These are phyloP conservation scores for Dendrocincla fuliginosa DNA, from an alignment of 2,797 vertebrate genomes.

Conservation along the genomic window DNA sequence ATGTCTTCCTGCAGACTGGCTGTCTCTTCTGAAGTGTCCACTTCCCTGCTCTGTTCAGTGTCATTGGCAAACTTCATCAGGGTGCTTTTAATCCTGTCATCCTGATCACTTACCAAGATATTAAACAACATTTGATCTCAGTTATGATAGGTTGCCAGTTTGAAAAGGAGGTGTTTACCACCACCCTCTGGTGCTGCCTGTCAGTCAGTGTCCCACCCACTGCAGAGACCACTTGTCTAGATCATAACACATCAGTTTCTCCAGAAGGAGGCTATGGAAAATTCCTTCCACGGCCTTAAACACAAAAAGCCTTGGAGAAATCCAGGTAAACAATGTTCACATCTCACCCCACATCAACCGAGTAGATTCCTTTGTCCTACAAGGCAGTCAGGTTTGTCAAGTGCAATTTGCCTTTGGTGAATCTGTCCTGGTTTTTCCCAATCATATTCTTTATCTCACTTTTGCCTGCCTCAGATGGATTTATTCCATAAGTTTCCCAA, in stretches of 20 bases:
- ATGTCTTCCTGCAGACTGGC: background rate
- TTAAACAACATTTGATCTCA: accelerated
- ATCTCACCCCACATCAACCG: accelerated
- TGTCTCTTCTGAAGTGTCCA: background rate
- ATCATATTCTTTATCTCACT: background rate
- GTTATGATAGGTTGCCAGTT: background rate
- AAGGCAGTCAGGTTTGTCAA: background rate
- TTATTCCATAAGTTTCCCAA: background rate
- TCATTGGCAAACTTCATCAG: background rate
- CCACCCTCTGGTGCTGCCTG: background rate
- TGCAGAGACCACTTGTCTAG: accelerated
- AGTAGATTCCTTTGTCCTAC: background rate
- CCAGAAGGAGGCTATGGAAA: background rate
- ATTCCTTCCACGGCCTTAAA: too few species aligned
- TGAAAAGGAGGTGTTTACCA: background rate
- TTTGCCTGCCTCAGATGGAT: background rate
- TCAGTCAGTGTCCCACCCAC: background rate
- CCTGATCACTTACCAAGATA: background rate
- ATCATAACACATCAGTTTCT: accelerated
- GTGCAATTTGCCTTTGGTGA: background rate
- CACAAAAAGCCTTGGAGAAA: background rate
- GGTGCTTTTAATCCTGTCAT: background rate
- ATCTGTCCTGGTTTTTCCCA: background rate
- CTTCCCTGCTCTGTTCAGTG: too few species aligned
- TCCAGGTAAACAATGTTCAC: too few species aligned